These are phyloP conservation scores for Eumerus sabulonum DNA, from an alignment of 2,888 invertebrate species.

Conservation along the genomic window DNA sequence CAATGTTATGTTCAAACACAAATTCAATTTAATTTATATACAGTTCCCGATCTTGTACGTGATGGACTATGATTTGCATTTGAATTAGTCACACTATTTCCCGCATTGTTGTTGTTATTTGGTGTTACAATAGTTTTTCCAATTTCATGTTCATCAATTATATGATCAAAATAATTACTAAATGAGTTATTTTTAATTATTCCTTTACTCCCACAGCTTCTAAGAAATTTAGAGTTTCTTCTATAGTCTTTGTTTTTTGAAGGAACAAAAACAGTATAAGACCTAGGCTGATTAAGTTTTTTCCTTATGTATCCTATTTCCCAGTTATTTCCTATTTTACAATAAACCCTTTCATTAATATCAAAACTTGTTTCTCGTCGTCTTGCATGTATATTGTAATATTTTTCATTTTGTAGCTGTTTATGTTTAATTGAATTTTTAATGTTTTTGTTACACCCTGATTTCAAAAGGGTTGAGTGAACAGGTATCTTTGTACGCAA, in stretches of 20 bases:
- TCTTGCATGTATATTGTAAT: slow-evolving; percentile 7
- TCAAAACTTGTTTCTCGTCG: slow-evolving; percentile 4
- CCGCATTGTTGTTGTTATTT: background rate
- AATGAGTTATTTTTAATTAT: background rate
- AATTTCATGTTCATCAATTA: background rate
- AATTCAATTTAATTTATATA: background rate
- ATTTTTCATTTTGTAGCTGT: slow-evolving; percentile 12
- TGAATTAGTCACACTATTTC: background rate
- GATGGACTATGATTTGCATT: slow-evolving; percentile 1
- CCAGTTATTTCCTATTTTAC: slow-evolving; percentile 21
- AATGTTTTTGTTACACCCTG: background rate
- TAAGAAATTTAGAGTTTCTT: slow-evolving; percentile 2
- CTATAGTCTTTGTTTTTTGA: slow-evolving; percentile 11
- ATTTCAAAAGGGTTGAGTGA: slow-evolving; percentile 15
- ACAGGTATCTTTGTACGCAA: slow-evolving; percentile 11
- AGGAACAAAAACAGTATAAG: slow-evolving; percentile 12
- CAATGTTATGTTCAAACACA: no score
- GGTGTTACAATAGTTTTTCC: background rate
- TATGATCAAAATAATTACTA: background rate
- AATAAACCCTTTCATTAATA: slow-evolving; percentile 18
- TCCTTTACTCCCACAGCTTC: background rate
- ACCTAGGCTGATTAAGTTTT: slow-evolving; percentile 2
- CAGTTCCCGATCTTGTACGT: background rate
- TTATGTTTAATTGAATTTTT: slow-evolving; percentile 15
- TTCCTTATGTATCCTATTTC: slow-evolving; percentile 13